Conservation (phyloP, 2,888 invertebrate genomes). For the Drosophila mayaguana region DNA sequence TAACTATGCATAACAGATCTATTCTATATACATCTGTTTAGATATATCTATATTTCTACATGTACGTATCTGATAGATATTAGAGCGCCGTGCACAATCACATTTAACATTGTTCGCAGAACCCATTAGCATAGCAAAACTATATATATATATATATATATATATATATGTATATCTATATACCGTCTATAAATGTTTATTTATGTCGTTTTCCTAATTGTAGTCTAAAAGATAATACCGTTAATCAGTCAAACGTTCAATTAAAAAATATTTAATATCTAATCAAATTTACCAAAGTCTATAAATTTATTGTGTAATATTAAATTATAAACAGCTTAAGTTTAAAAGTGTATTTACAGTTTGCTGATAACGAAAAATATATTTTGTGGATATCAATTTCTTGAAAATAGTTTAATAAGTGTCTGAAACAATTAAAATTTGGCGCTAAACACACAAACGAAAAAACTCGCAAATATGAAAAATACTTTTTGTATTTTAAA, state of each 20-base stretch:
- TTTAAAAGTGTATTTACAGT: neutral
- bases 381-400: neutral
- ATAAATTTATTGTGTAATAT: neutral
- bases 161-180: constrained; percentile 7
- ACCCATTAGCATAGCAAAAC: constrained; percentile 31
- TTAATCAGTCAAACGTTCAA: constrained; percentile 32
- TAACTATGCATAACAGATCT: constrained; percentile 34
- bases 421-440: neutral
- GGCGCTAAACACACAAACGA: neutral
- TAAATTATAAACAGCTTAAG: neutral
- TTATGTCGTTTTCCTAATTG: constrained; percentile 36
- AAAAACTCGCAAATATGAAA: neutral
- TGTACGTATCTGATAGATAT: constrained; percentile 35
- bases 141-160: constrained; percentile 5
- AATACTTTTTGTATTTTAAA: neutral
- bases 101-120: constrained; percentile 47
- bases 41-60: constrained; percentile 29
- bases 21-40: constrained; percentile 39
- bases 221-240: constrained; percentile 28
- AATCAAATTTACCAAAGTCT: constrained; percentile 44
- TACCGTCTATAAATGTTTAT: constrained; percentile 9
- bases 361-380: neutral
- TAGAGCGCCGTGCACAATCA: constrained; percentile 74
- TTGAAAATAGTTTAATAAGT: neutral
- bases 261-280: constrained; percentile 32